Conservation (phyloP, 2,888 invertebrate species). For the Heliconius ismenius region DNA sequence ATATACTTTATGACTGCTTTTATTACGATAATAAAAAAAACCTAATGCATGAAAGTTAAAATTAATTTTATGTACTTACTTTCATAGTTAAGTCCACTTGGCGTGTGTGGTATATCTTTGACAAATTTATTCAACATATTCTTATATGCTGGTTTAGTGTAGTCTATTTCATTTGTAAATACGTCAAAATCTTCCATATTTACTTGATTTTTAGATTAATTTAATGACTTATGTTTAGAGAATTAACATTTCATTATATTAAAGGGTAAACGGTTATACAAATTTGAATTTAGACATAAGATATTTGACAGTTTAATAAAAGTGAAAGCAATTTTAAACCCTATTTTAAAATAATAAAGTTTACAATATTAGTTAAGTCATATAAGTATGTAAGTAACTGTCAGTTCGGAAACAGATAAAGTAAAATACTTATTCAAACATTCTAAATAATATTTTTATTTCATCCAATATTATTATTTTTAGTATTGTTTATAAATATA, state of each 20-base stretch:
- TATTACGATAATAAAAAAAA: neutral
- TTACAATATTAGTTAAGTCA: neutral
- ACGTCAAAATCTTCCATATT: constrained; percentile 75
- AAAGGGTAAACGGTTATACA: constrained; percentile 5
- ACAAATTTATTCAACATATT: constrained; percentile 67
- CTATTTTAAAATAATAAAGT: rapidly evolving
- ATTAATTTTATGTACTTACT: constrained; percentile 56
- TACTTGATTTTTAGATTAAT: neutral
- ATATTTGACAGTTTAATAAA: neutral
- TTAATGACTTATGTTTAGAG: neutral
- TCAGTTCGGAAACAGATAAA: constrained; percentile 6
- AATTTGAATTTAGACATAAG: constrained; percentile 11
- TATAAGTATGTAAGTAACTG: neutral
- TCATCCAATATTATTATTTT: neutral
- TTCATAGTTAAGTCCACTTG: constrained; percentile 74
- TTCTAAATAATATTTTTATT: neutral
- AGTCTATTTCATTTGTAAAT: constrained; percentile 72
- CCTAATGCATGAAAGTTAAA: constrained; percentile 24
- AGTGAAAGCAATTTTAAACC: neutral
- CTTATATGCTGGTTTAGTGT: constrained; percentile 63
- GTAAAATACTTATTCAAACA: neutral
- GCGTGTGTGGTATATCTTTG: constrained; percentile 62
- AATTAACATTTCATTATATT: neutral
- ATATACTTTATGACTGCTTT: neutral
- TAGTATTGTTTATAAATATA: neutral